phyloP scores from a whole-genome alignment of 2,113 vertebrate genomes.

The Dasyornis broadbenti region DNA sequence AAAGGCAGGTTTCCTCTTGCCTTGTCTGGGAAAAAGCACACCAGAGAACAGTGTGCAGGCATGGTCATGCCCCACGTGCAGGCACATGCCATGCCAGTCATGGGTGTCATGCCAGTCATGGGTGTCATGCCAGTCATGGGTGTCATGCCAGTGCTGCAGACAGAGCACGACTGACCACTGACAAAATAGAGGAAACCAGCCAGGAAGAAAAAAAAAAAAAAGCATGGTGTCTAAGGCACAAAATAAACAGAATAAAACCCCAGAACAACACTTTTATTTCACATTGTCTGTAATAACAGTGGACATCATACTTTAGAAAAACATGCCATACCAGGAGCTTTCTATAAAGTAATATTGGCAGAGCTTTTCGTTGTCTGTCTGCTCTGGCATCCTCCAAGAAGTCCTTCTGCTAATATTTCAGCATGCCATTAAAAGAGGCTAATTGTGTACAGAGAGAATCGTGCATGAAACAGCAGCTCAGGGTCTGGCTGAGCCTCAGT shows the following conservation, averaged over 20 bases:
- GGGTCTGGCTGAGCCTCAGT: not conserved
- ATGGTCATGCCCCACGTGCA: fast-evolving
- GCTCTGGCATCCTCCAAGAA: not conserved
- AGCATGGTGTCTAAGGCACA: not conserved
- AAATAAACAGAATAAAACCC: not conserved
- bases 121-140: not conserved
- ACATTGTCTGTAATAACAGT: not conserved
- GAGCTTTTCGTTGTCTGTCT: not conserved
- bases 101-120: not conserved
- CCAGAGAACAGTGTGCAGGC: not conserved
- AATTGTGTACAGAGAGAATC: not conserved
- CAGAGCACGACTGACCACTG: not conserved
- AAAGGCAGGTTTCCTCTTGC: not conserved
- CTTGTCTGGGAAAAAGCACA: not conserved
- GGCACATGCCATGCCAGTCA: no score
- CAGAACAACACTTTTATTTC: not conserved
- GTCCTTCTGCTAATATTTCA: not conserved
- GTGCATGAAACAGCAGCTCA: not conserved
- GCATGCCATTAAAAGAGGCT: not conserved
- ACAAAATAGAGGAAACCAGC: not conserved
- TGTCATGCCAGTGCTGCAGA: not conserved
- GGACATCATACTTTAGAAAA: not conserved
- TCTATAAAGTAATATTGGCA: not conserved
- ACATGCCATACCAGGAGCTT: not conserved
- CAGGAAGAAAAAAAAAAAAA: not conserved